These are phyloP conservation scores for Acanthosepion lycidas DNA, from an alignment of 2,888 invertebrate genomes.

Conservation along the genomic window DNA sequence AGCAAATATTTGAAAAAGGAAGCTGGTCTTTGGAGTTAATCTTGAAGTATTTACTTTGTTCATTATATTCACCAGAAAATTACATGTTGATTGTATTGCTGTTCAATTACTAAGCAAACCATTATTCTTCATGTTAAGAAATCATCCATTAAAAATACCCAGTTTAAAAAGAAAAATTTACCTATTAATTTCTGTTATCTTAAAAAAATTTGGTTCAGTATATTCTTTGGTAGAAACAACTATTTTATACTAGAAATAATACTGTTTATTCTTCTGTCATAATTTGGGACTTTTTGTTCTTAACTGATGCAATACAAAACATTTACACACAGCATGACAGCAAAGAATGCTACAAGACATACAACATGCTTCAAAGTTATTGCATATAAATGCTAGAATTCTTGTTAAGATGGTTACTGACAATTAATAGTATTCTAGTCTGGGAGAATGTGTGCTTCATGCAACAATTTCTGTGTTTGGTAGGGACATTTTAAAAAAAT, in stretches of 20 bases:
- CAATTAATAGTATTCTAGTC: background rate
- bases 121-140: background rate
- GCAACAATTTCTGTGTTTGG: background rate
- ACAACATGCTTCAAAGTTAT: background rate
- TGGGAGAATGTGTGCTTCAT: background rate
- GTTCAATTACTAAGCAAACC: background rate
- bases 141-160: background rate
- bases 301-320: background rate
- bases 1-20: background rate
- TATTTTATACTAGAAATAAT: background rate
- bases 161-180: background rate
- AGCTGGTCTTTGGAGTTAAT: background rate
- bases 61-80: background rate
- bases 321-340: background rate
- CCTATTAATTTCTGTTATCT: background rate
- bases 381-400: background rate
- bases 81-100: background rate
- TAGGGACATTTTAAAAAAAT: background rate
- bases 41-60: background rate
- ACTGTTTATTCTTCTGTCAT: background rate
- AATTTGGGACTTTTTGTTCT: slow-evolving; percentile 22
- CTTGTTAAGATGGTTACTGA: background rate
- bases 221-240: background rate
- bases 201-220: too few relatives aligned
- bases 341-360: background rate